These are phyloP conservation scores for Drosophila jambulina DNA, from an alignment of 1,140 invertebrate species.

Conservation along the genomic window DNA sequence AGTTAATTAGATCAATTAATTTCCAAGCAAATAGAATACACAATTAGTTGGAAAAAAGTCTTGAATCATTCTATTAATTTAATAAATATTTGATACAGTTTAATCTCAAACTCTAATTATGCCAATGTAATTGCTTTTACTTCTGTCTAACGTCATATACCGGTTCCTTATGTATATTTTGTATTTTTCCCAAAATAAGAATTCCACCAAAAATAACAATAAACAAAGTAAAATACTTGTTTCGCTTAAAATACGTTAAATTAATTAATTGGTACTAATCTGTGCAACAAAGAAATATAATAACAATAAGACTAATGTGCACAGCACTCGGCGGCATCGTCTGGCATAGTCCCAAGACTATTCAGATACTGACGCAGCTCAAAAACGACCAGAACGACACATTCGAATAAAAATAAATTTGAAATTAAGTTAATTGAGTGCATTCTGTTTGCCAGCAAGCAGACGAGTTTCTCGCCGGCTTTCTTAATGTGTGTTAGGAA, in stretches of 20 bases:
- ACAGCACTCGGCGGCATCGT: constrained; percentile 14
- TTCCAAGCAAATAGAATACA: background rate
- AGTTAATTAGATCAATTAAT: background rate
- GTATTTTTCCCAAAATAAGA: constrained; percentile 21
- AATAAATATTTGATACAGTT: background rate
- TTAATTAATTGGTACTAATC: constrained; percentile 63
- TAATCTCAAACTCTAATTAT: constrained; percentile 10
- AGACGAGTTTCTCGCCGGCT: constrained; percentile 43
- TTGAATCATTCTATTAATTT: background rate
- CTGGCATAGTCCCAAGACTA: constrained; percentile 41
- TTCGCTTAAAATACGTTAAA: constrained; percentile 54
- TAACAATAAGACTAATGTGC: constrained; percentile 43
- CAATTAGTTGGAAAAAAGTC: background rate
- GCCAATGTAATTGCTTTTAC: constrained; percentile 17
- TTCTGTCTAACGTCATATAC: constrained; percentile 12
- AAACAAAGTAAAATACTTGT: constrained; percentile 57
- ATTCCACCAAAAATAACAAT: constrained; percentile 15
- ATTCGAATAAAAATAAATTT: constrained; percentile 39
- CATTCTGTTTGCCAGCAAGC: constrained; percentile 62
- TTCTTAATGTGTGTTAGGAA: constrained; percentile 43
- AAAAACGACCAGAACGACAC: constrained; percentile 15
- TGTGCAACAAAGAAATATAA: constrained; percentile 52
- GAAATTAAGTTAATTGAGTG: constrained; percentile 61
- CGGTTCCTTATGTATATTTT: constrained; percentile 11
- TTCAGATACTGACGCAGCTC: constrained; percentile 3